These are phyloP conservation scores for Drosophila yooni DNA, from an alignment of 2,888 invertebrate genomes.

Conservation along the genomic window DNA sequence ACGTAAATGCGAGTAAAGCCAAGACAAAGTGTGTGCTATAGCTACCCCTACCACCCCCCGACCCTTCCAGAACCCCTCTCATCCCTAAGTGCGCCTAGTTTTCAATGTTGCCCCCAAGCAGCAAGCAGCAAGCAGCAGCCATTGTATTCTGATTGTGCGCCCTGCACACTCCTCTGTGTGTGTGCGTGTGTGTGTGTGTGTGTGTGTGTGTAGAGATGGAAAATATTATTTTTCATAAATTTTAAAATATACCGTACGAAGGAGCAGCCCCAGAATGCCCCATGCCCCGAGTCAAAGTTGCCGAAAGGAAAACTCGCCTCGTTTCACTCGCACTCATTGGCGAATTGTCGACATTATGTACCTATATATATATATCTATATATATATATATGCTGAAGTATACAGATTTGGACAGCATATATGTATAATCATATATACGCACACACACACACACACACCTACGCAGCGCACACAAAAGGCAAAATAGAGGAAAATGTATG, in stretches of 20 bases:
- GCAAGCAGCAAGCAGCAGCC: constrained; percentile 49
- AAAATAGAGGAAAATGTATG: constrained; percentile 80
- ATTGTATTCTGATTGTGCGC: constrained; percentile 68
- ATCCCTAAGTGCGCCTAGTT: constrained; percentile 8
- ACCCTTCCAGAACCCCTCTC: neutral
- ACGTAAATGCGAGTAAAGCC: constrained; percentile 67
- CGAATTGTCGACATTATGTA: constrained; percentile 22
- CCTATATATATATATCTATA: neutral
- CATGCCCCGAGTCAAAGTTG: constrained; percentile 3
- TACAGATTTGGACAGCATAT: constrained; percentile 59
- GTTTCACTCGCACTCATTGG: constrained; percentile 43
- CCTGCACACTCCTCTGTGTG: constrained; percentile 21
- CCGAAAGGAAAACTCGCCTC: constrained; percentile 12
- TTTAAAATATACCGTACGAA: constrained; percentile 78
- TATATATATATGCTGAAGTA: constrained; percentile 16
- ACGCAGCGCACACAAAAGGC: constrained; percentile 48
- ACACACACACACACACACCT: constrained; percentile 29
- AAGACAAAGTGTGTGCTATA: constrained; percentile 45
- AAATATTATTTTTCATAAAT: constrained; percentile 84
- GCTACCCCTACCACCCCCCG: neutral
- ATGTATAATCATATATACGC: constrained; percentile 13
- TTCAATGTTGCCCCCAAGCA: constrained; percentile 33
- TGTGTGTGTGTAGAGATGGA: constrained; percentile 64
- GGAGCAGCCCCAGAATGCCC: constrained; percentile 15
- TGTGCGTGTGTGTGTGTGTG: constrained; percentile 38